Evolutionary conservation across 2,888 invertebrate genomes (phyloP).

Genomic region (Dicycla oo): DNA sequence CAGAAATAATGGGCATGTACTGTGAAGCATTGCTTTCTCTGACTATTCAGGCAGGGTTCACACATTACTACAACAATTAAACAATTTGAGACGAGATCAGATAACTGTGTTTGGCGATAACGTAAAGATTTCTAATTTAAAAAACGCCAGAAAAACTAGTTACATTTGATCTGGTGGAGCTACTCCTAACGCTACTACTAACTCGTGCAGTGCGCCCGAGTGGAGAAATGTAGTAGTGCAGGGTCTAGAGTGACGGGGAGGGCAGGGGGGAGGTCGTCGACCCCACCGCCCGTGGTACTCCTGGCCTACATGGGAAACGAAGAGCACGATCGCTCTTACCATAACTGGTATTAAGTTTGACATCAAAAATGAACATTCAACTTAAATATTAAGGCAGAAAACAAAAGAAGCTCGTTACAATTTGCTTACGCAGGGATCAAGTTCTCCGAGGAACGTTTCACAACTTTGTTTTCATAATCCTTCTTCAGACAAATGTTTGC

Average conservation of each 20-base stretch:
- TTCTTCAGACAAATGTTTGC: slow-evolving; percentile 71
- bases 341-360: slow-evolving; percentile 69
- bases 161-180: slow-evolving; percentile 71
- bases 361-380: slow-evolving; percentile 58
- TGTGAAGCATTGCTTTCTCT: slow-evolving; percentile 73
- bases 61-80: slow-evolving; percentile 72
- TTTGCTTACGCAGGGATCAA: slow-evolving; percentile 56
- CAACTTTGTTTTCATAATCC: slow-evolving; percentile 71
- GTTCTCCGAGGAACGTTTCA: slow-evolving; percentile 59
- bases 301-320: slow-evolving; percentile 83
- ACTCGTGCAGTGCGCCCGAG: slow-evolving; percentile 76
- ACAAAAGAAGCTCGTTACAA: slow-evolving; percentile 46
- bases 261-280: slow-evolving; percentile 78
- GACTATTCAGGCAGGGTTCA: slow-evolving; percentile 71
- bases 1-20: slow-evolving; percentile 61
- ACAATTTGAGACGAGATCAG: slow-evolving; percentile 63
- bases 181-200: no score
- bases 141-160: slow-evolving; percentile 68
- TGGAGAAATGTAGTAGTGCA: slow-evolving; percentile 83
- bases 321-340: slow-evolving; percentile 67
- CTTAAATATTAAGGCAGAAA: slow-evolving; percentile 40
- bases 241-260: slow-evolving; percentile 75
- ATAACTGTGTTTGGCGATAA: slow-evolving; percentile 59
- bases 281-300: slow-evolving; percentile 85
- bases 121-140: slow-evolving; percentile 69